Evolutionary conservation across 2,888 invertebrate species (phyloP).

Genomic region (Hypena proboscidalis): DNA sequence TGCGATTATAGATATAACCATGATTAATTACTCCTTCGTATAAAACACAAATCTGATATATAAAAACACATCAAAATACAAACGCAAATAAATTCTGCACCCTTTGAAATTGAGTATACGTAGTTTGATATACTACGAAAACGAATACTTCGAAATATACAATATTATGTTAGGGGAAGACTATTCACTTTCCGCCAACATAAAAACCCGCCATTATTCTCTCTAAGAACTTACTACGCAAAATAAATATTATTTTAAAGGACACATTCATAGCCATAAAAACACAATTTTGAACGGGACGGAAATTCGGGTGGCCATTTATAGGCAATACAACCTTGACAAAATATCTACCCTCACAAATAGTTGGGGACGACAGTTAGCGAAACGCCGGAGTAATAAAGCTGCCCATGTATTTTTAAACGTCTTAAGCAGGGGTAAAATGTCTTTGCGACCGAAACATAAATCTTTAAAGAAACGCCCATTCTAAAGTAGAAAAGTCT

Average conservation of each 20-base stretch:
- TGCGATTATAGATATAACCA: too few relatives aligned
- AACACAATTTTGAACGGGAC: slow-evolving; percentile 36
- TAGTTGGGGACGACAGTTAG: slow-evolving; percentile 25
- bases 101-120: too few relatives aligned
- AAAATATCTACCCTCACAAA: slow-evolving; percentile 39
- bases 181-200: too few relatives aligned
- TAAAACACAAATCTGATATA: too few relatives aligned
- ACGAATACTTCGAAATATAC: too few relatives aligned
- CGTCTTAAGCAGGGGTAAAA: slow-evolving; percentile 33
- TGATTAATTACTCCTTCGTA: too few relatives aligned
- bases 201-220: background rate
- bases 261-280: slow-evolving; percentile 34
- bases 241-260: slow-evolving; percentile 38
- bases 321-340: slow-evolving; percentile 36
- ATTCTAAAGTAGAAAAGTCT: slow-evolving; percentile 57
- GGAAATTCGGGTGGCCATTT: slow-evolving; percentile 37
- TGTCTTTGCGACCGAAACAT: slow-evolving; percentile 31
- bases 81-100: too few relatives aligned
- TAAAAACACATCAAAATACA: too few relatives aligned
- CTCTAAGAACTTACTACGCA: slow-evolving; percentile 5
- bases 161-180: too few relatives aligned
- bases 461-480: slow-evolving; percentile 42
- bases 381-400: slow-evolving; percentile 29
- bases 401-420: slow-evolving; percentile 43
- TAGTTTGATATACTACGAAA: too few relatives aligned